Percentiles rank a stretch among this genome's conserved stretches.
Conservation (phyloP, 2,797 vertebrate genomes). For the Ibycter americanus region DNA sequence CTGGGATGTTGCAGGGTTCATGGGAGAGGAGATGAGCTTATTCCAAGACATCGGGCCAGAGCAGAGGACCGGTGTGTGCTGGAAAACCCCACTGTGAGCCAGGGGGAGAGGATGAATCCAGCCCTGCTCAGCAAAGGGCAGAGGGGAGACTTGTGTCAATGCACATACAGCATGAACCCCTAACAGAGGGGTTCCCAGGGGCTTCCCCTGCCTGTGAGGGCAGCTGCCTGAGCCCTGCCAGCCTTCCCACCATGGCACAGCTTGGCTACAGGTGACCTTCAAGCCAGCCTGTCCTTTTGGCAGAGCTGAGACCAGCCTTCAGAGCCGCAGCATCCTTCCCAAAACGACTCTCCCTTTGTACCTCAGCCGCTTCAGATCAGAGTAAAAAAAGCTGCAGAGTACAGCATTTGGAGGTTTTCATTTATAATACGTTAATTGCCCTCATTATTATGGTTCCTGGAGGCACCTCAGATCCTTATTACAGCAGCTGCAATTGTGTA, state of each 20-base stretch:
- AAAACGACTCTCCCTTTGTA: not conserved
- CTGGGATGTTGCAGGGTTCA: not conserved
- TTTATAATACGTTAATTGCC: constrained; percentile 17
- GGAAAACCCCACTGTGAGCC: not conserved
- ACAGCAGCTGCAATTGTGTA: not conserved
- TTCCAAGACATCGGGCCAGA: not conserved
- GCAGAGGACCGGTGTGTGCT: not conserved
- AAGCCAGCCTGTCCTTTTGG: not conserved
- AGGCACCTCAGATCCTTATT: constrained; percentile 1
- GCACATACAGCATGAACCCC: not conserved
- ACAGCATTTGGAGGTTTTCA: not conserved
- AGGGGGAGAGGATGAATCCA: not conserved
- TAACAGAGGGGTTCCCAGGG: not conserved
- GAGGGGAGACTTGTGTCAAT: not conserved
- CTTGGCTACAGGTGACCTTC: not conserved
- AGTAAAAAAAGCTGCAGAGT: not conserved
- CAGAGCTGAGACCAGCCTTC: not conserved
- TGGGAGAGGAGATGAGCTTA: not conserved
- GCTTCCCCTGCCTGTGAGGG: rapidly evolving
- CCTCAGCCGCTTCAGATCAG: not conserved
- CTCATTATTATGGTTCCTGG: constrained; percentile 51
- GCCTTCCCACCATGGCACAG: rapidly evolving
- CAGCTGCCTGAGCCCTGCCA: not conserved
- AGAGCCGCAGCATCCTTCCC: not conserved
- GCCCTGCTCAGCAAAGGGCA: not conserved